phyloP scores from a whole-genome alignment of 2,888 invertebrate species.

The Stenichneumon culpator region DNA sequence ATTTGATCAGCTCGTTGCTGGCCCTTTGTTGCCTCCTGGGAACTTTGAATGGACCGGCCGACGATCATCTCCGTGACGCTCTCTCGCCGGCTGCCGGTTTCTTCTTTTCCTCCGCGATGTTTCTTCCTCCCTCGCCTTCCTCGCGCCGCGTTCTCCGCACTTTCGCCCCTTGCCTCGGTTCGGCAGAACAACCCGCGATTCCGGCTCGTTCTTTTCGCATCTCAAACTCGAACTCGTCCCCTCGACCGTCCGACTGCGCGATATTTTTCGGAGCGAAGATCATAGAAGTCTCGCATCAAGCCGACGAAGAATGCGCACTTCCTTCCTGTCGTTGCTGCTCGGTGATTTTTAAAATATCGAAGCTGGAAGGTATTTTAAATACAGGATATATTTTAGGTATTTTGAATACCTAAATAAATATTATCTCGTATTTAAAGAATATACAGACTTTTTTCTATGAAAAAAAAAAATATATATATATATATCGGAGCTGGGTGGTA shows the following conservation, averaged over 20 bases:
- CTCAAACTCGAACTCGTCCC: not conserved
- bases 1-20: conserved; percentile 85
- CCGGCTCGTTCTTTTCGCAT: conserved; percentile 30
- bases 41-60: conserved; percentile 83
- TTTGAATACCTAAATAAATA: too few relatives aligned
- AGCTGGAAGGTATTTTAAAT: too few relatives aligned
- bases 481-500: too few relatives aligned
- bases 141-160: conserved; percentile 48
- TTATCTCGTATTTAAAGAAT: too few relatives aligned
- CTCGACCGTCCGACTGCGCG: conserved; percentile 7
- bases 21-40: conserved; percentile 85
- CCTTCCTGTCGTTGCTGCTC: conserved; percentile 53
- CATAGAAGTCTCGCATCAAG: too few relatives aligned
- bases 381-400: too few relatives aligned
- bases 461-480: too few relatives aligned
- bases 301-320: conserved; percentile 75
- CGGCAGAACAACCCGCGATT: conserved; percentile 46
- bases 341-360: too few relatives aligned
- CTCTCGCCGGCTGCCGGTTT: conserved; percentile 51
- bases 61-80: conserved; percentile 79
- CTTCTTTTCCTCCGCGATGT: conserved; percentile 56
- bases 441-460: too few relatives aligned
- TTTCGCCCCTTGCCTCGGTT: conserved; percentile 39
- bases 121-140: conserved; percentile 33
- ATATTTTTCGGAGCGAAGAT: conserved; percentile 74